Conservation (phyloP, 2,797 vertebrate genomes). For the Acanthurus leucopareius region DNA sequence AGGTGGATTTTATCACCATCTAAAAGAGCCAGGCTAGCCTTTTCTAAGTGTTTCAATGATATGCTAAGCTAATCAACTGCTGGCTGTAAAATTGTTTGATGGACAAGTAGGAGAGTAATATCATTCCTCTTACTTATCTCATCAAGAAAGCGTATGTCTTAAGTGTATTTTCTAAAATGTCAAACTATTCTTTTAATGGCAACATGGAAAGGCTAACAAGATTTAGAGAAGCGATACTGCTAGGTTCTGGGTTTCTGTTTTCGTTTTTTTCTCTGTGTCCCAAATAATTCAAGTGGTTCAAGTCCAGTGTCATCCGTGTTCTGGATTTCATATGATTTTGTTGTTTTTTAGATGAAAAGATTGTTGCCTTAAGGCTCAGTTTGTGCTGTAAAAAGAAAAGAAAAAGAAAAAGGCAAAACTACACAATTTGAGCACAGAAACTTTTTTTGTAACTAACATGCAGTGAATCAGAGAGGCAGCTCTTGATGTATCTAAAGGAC, state of each 20-base stretch:
- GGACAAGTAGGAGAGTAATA: too few relatives aligned
- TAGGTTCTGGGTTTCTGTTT: constrained; percentile 33
- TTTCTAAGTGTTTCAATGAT: not conserved
- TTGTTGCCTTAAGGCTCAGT: constrained; percentile 64
- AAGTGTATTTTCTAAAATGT: constrained; percentile 28
- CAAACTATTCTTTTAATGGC: constrained; percentile 3
- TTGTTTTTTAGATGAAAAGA: constrained; percentile 37
- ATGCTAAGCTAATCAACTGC: too few relatives aligned
- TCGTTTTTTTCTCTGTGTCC: constrained; percentile 39
- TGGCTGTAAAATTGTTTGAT: too few relatives aligned
- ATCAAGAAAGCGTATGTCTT: not conserved
- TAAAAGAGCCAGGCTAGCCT: not conserved
- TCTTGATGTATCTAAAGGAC: constrained; percentile 39
- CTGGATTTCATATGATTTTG: constrained; percentile 32
- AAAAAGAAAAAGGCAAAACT: constrained; percentile 16
- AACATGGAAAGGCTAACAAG: not conserved
- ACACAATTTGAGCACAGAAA: constrained; percentile 7
- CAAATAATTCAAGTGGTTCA: constrained; percentile 41
- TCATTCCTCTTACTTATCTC: not conserved
- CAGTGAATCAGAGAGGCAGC: constrained; percentile 56
- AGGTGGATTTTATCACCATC: not conserved
- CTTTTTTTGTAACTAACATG: constrained; percentile 9
- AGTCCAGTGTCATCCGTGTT: constrained; percentile 41
- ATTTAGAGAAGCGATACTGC: not conserved
- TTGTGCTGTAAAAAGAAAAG: constrained; percentile 24